A percentile compares a stretch with the other conserved stretches of the same genome.
These are phyloP conservation scores for Polypterus bichir DNA, from an alignment of 2,113 vertebrate species.

Conservation along the genomic window DNA sequence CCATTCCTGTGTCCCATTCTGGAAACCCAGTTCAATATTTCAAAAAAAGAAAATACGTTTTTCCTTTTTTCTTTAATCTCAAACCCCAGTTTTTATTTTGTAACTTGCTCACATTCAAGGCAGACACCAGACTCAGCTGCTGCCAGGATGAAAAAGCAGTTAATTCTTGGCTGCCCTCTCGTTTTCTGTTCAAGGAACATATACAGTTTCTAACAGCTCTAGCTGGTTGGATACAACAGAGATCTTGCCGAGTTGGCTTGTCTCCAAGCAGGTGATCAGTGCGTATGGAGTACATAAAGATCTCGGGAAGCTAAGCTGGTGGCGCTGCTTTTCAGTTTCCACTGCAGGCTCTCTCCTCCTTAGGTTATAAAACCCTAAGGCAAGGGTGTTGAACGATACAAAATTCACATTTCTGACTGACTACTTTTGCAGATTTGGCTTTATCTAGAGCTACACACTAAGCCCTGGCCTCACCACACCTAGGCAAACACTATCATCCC, in stretches of 20 bases:
- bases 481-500: too few species aligned
- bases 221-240: slow-evolving; percentile 49
- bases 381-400: too few species aligned
- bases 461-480: too few species aligned
- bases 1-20: too few species aligned
- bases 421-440: too few species aligned
- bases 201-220: slow-evolving; percentile 54
- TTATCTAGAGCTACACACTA: too few species aligned
- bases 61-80: slow-evolving; percentile 7
- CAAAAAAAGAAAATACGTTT: neutral
- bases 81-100: neutral
- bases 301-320: neutral
- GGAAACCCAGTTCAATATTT: too few species aligned
- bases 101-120: slow-evolving; percentile 38
- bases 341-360: too few species aligned
- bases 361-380: too few species aligned
- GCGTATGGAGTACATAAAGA: neutral
- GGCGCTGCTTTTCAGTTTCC: too few species aligned
- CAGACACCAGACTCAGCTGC: slow-evolving; percentile 43
- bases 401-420: too few species aligned
- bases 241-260: slow-evolving; percentile 39
- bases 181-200: slow-evolving; percentile 52
- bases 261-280: slow-evolving; percentile 47
- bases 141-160: slow-evolving; percentile 54
- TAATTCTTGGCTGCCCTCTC: slow-evolving; percentile 57